These are phyloP conservation scores for Zosterops japonicus DNA, from an alignment of 2,113 vertebrate genomes.

Conservation along the genomic window DNA sequence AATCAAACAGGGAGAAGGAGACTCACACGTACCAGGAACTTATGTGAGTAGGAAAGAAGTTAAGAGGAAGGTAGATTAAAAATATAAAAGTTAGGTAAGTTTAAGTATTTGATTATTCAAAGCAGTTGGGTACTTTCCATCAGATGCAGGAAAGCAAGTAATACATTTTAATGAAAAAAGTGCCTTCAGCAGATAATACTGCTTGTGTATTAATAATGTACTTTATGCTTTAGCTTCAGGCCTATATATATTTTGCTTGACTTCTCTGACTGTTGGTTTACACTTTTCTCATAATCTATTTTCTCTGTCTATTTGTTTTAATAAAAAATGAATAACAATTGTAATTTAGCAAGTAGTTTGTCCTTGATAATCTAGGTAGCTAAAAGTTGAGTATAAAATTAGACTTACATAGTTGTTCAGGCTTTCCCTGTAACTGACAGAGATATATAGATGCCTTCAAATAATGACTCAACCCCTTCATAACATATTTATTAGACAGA, in stretches of 20 bases:
- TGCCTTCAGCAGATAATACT: not conserved
- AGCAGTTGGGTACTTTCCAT: not conserved
- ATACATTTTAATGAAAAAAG: not conserved
- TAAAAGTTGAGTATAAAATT: not conserved
- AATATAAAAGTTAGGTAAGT: not conserved
- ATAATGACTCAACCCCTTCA: not conserved
- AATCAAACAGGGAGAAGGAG: not conserved
- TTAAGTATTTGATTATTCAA: not conserved
- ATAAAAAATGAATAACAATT: not conserved
- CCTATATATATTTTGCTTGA: not conserved
- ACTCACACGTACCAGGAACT: not conserved
- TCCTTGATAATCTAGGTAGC: not conserved
- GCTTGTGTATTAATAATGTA: accelerated
- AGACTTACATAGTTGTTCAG: not conserved
- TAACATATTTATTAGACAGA: not conserved
- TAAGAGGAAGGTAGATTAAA: not conserved
- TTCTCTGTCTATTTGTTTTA: not conserved
- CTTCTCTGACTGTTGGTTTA: not conserved
- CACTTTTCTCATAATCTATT: not conserved
- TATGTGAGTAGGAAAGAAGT: not conserved
- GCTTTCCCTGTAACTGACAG: not conserved
- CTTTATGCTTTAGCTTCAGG: not conserved
- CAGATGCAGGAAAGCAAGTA: not conserved
- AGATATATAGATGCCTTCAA: not conserved
- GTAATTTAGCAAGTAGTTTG: not conserved